Base-by-base conservation (phyloP, 2,888 invertebrate genomes). In the Palloptera scutellata region DNA sequence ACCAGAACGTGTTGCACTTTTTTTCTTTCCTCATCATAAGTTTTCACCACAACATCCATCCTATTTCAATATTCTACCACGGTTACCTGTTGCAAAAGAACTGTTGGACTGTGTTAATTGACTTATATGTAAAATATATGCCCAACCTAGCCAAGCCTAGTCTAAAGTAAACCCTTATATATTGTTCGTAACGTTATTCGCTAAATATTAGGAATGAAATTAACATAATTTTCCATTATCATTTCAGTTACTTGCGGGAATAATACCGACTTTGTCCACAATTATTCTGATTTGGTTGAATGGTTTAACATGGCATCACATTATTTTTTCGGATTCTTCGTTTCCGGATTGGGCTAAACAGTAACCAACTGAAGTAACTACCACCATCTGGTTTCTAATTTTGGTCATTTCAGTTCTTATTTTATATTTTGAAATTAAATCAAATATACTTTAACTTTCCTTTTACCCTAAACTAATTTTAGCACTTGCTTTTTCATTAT, bases 241-340 rank as follows among this genome's bases (percentile, higher is more conserved):
- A 52, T n/a, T 8, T 4, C 15, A 91, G 91, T 87, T 89, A 0
- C 84, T 90, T 70, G 91, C 91, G 59, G 93, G 92, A n/a, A 87
- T 91, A 66, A 89, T 90, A 0, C 91, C 94, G 30, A 91, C 91
- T 72, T 81, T 92, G 12, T 88, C 92, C 63, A 90, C 93, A 0
- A 88, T 94, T 0, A 75, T 90, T 1, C 84, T 92, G 11, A 87
- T 93, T n/a, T 89, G 91, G 81, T 82, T 88, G 0, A 72, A 70
- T 58, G 66, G 67, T 45, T 62, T 66, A 62, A 67, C 68, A 9
- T 70, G 70, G 67, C 72, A 74, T 20, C 64, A 43, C 40, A 6
- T 74, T 5, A 55, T 74, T 15, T 74, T 69, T 68, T 71, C 73
- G 1, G 66, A 51, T 40, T 52, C 65, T 10, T 63, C 67, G 3